Base-by-base conservation (phyloP, 2,888 invertebrate genomes). In the Punctoribates punctum region DNA sequence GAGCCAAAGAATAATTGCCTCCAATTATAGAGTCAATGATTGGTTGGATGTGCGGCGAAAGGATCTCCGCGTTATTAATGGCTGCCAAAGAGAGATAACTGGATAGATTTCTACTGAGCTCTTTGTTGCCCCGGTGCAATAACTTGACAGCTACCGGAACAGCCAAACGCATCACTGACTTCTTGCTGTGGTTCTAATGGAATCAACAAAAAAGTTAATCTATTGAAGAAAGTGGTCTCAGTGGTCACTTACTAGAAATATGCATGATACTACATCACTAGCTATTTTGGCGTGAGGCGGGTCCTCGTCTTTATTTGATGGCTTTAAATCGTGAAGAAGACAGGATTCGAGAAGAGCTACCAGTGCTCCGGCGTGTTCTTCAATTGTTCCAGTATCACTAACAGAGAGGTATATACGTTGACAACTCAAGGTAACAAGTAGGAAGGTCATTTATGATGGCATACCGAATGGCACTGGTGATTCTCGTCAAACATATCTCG, bases 201-300 rank as follows among this genome's bases (percentile, higher is more conserved):
- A 85, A 84, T 78, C 77, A 81, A 78, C 77, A 48, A n/a, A 48
- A 48, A 48, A 5, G 34, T 34, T 3, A 34, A 34, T 34, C 34
- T n/a, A n/a, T n/a, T n/a, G 34, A 34, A 34, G 34, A 34, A 34
- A 34, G 34, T n/a, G n/a, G n/a, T n/a, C n/a, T n/a, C 17, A 51
- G 51, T 23, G 4, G 17, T 8, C 34, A 83, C 88, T 86, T 84
- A 94, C 95, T 88, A 94, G 86, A 85, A 96, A 96, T 84, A 96
- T 91, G 85, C 94, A 94, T 80, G 94, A 94, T 82, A 96, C 91
- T 79, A 96, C 90, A 86, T 96, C 96, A 67, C 94, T 93, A 25
- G 95, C 94, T 82, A 96, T 96, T 86, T 96, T 96, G 70, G 95
- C 94, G 87, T 96, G 96, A 0, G 96, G 95, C 51, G 95, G 93